Evolutionary conservation across 2,113 vertebrate species (phyloP).

Genomic region (human): GRCh38 chr9:135088501-135089000

Average conservation of each 20-base stretch:
- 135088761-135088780: neutral
- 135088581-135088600: conserved; percentile 2
- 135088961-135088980: neutral
- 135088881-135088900: neutral
- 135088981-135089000: neutral
- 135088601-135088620: neutral
- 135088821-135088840: neutral
- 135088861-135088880: neutral
- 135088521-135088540: conserved; percentile 25
- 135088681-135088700: neutral
- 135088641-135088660: neutral
- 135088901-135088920: neutral
- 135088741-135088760: neutral
- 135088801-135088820: fast-evolving
- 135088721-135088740: neutral
- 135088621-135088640: neutral
- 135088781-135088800: fast-evolving
- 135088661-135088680: too few relatives aligned
- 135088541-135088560: neutral
- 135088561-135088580: neutral
- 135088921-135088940: neutral
- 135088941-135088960: neutral
- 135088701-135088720: fast-evolving
- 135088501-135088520: conserved; percentile 74
- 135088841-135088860: neutral